Conservation (phyloP, 2,113 vertebrate species). For the Zosterops lateralis region DNA sequence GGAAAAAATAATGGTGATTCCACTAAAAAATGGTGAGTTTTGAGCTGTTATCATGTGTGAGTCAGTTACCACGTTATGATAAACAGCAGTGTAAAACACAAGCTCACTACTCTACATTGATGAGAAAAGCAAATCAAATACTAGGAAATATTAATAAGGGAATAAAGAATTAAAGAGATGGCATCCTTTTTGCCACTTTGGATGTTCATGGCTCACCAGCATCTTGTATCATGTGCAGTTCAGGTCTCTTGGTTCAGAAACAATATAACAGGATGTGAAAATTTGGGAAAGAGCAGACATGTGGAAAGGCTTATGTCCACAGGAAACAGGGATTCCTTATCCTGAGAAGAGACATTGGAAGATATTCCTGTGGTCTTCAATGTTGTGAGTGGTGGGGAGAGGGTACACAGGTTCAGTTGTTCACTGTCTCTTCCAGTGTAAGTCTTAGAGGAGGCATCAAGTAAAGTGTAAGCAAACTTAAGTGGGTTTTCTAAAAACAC, state of each 20-base stretch:
- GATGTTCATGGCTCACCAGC: not conserved
- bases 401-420: not conserved
- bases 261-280: not conserved
- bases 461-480: not conserved
- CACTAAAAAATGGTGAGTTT: not conserved
- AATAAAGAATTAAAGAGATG: not conserved
- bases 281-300: not conserved
- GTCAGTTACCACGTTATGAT: not conserved
- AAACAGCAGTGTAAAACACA: not conserved
- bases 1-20: not conserved
- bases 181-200: not conserved
- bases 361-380: not conserved
- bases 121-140: not conserved
- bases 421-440: accelerated
- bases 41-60: not conserved
- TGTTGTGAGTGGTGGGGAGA: not conserved
- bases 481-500: not conserved
- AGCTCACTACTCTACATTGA: not conserved
- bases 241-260: not conserved
- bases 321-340: not conserved
- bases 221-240: not conserved
- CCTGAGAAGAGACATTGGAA: not conserved
- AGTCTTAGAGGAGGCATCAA: not conserved
- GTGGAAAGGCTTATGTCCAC: not conserved
- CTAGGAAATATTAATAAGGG: not conserved